Base-by-base conservation (phyloP, 2,888 invertebrate genomes). In the Micropterix aruncella region DNA sequence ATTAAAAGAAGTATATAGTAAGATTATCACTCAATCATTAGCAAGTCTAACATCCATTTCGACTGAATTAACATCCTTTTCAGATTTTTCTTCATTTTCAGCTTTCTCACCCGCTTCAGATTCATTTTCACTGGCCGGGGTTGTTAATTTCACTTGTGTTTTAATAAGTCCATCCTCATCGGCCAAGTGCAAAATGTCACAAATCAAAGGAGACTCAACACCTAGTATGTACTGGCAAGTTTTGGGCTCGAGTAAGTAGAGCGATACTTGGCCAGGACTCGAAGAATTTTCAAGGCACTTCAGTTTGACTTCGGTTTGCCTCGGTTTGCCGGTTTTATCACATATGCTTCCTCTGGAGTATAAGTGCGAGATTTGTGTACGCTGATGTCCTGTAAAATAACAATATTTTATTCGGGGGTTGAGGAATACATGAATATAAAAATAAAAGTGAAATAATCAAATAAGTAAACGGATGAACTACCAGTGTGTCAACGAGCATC, bases 221-320 rank as follows among this genome's bases (percentile, higher is more conserved):
- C 88, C 90, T 43, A 99, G 67, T 44, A 93, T 83, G 60, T 97
- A 97, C 63, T 93, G 88, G 59, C 97, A 97, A 1, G 87, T 84
- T 56, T 82, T 80, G 0, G 96, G 95, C 59, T 97, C 97, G 2
- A 92, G 62, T 16, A 97, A 67, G 60, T 89, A 94, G 46, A 96
- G 71, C 0, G 91, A 83, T 0, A 95, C 88, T 48, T 89, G 80
- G 14, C 87, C 83, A 1, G 85, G 77, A 57, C 81, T 87, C 1
- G 77, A 75, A 0, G 78, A 71, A 54, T 79, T 78, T 49, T 79
- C 79, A 9, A 80, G 60, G 55, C 90, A 91, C 55, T 86, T 89
- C 1, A 90, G 62, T 57, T 86, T 84, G 0, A 90, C 86, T 69
- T 94, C 93, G 0, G 92, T 91, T 59, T 84, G 83, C 18, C 94